Evolutionary conservation across 2,797 vertebrate genomes (phyloP).

Genomic region (Chloroceryle inda): DNA sequence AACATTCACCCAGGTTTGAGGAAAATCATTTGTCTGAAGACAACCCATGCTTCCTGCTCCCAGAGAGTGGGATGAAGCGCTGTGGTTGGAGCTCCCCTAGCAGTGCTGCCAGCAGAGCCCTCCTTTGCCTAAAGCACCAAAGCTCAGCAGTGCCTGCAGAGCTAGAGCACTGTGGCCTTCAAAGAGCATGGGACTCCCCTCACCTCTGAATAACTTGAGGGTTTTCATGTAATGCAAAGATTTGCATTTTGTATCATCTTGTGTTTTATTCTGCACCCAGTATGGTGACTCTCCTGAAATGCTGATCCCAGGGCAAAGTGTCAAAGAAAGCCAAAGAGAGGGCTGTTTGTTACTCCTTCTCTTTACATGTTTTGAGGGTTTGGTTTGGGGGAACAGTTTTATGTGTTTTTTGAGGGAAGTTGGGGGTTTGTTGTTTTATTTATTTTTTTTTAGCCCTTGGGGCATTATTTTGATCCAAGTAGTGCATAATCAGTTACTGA

Average conservation of each 20-base stretch:
- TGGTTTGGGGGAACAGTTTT: not conserved
- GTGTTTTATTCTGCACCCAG: not conserved
- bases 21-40: not conserved
- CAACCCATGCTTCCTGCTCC: not conserved
- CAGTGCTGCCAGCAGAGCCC: not conserved
- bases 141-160: not conserved
- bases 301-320: not conserved
- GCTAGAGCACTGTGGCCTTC: not conserved
- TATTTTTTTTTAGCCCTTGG: not conserved
- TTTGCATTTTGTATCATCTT: not conserved
- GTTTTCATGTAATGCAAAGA: not conserved
- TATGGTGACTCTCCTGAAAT: not conserved
- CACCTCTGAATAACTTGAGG: not conserved
- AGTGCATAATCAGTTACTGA: not conserved
- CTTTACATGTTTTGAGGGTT: rapidly evolving
- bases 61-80: rapidly evolving
- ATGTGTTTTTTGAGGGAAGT: rapidly evolving
- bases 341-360: not conserved
- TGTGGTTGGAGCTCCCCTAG: rapidly evolving
- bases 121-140: not conserved
- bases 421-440: not conserved
- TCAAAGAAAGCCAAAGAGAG: not conserved
- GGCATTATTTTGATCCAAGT: not conserved
- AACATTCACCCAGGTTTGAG: not conserved
- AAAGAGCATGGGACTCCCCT: rapidly evolving